These are phyloP conservation scores for Ferrisia virgata DNA, from an alignment of 2,888 invertebrate genomes.

Conservation along the genomic window DNA sequence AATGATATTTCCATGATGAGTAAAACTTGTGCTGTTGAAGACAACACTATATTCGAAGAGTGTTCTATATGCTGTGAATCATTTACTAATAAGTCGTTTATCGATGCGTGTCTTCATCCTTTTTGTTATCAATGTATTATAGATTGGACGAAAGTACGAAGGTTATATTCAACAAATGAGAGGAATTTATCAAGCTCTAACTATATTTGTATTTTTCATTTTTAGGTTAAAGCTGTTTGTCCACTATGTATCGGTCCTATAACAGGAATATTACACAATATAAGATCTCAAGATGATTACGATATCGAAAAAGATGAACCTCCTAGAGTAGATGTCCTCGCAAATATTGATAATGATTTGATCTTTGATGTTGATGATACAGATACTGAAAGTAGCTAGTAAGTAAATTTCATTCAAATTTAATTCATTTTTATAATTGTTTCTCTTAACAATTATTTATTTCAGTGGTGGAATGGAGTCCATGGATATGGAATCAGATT, in stretches of 20 bases:
- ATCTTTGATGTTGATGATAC: background rate
- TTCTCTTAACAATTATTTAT: background rate
- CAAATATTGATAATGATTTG: background rate
- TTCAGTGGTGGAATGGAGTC: slow-evolving; percentile 1
- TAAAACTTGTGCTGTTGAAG: background rate
- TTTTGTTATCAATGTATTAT: slow-evolving; percentile 39
- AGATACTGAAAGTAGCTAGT: slow-evolving; percentile 11
- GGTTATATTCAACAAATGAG: background rate
- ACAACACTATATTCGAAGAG: slow-evolving; percentile 6
- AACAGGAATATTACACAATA: background rate
- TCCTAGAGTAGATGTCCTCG: slow-evolving; percentile 18
- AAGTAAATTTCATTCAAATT: background rate
- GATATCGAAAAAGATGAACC: slow-evolving; percentile 29
- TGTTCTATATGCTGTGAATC: slow-evolving; percentile 38
- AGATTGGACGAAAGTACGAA: slow-evolving; percentile 20
- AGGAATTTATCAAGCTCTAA: too few relatives aligned
- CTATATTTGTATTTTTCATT: background rate
- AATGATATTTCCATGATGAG: background rate
- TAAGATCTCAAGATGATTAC: slow-evolving; percentile 39
- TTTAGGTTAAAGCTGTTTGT: slow-evolving; percentile 36
- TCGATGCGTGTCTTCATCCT: slow-evolving; percentile 26
- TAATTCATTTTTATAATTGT: background rate
- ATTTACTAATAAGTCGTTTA: slow-evolving; percentile 36
- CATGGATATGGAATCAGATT: slow-evolving; percentile 24
- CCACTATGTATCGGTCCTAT: slow-evolving; percentile 36